phyloP scores from a whole-genome alignment of 2,888 invertebrate genomes.

The Synanthedon tipuliformis region DNA sequence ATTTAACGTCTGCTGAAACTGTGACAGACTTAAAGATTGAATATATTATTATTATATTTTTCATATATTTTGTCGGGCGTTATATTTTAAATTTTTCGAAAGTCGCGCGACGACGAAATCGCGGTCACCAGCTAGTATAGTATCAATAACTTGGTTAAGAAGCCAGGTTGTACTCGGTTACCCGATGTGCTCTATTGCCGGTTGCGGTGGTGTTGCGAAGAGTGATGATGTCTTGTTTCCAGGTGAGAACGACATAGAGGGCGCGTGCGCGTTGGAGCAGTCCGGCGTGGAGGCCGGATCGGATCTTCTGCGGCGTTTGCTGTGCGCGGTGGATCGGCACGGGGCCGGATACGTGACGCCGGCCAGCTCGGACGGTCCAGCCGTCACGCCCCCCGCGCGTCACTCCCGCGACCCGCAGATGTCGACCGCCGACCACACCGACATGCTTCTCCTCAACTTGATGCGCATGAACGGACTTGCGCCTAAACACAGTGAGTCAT shows the following conservation, averaged over 20 bases:
- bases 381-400: conserved; percentile 9
- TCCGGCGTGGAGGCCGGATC: conserved; percentile 11
- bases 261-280: conserved; percentile 17
- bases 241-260: conserved; percentile 61
- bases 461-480: conserved; percentile 58
- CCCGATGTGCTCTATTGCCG: neutral
- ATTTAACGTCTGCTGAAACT: no score
- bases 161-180: no score
- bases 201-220: conserved; percentile 2
- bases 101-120: no score
- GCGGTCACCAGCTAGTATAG: no score
- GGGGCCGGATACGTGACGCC: conserved; percentile 22
- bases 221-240: conserved; percentile 6
- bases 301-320: conserved; percentile 42
- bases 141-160: no score
- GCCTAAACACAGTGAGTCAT: conserved; percentile 15
- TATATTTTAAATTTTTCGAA: no score
- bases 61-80: no score
- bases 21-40: no score
- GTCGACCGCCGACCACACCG: conserved; percentile 49
- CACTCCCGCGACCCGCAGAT: conserved; percentile 40
- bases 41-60: no score
- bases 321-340: conserved; percentile 33
- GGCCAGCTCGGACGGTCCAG: conserved; percentile 17
- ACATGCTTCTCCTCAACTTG: conserved; percentile 54